Evolutionary conservation across 2,888 invertebrate species (phyloP).

Genomic region (Phaonia tiefii): DNA sequence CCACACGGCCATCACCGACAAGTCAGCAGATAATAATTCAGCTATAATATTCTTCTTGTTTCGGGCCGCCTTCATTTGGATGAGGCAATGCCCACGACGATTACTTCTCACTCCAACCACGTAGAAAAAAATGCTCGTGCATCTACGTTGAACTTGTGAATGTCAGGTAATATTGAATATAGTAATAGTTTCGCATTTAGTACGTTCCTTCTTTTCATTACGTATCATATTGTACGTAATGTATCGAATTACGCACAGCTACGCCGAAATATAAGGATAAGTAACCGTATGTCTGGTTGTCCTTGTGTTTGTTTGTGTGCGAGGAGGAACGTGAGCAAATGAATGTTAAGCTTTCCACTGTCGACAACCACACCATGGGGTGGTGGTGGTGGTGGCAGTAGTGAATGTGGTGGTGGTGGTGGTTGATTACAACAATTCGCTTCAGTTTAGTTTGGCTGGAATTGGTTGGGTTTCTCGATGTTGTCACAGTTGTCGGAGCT

Average conservation of each 20-base stretch:
- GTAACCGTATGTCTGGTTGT: neutral
- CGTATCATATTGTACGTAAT: conserved; percentile 41
- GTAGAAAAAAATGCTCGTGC: neutral
- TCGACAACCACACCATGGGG: conserved; percentile 32
- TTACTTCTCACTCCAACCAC: neutral
- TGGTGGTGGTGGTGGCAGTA: neutral
- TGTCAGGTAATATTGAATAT: conserved; percentile 44
- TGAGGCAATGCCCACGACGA: no score
- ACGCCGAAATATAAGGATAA: conserved; percentile 4
- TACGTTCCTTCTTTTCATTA: conserved; percentile 42
- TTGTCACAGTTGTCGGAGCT: conserved; percentile 46
- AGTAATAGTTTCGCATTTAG: conserved; percentile 51
- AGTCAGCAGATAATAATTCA: no score
- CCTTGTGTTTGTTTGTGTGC: neutral
- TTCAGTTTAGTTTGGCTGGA: neutral
- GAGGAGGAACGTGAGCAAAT: conserved; percentile 7
- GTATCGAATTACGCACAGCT: conserved; percentile 57
- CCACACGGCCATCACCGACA: no score
- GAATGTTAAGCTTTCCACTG: conserved; percentile 30
- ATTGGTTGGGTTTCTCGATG: conserved; percentile 44
- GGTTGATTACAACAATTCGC: neutral
- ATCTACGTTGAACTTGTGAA: neutral
- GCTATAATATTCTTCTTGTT: no score
- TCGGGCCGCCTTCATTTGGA: no score
- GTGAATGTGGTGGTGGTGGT: conserved; percentile 25